phyloP scores from a whole-genome alignment of 2,797 vertebrate species.

The Thamnophis elegans region DNA sequence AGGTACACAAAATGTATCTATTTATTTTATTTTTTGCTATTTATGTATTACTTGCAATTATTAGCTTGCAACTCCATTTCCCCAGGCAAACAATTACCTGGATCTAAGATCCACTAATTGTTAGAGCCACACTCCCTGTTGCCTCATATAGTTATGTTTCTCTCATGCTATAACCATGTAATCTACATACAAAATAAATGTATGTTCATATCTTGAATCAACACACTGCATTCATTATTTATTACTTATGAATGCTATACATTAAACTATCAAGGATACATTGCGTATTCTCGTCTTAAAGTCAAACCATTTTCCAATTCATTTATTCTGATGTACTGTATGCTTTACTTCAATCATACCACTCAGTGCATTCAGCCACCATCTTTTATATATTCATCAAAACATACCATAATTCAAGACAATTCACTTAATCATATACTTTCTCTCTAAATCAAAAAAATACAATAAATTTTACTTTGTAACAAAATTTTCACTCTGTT shows the following conservation, averaged over 20 bases:
- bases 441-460: neutral
- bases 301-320: neutral
- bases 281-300: neutral
- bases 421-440: neutral
- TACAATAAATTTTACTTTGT: neutral
- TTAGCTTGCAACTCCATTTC: neutral
- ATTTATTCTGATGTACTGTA: neutral
- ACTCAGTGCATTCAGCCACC: neutral
- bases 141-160: neutral
- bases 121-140: neutral
- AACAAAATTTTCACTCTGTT: neutral
- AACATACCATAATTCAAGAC: neutral
- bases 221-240: neutral
- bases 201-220: neutral
- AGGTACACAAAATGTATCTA: neutral
- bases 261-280: neutral
- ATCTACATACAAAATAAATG: neutral
- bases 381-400: neutral
- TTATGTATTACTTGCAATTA: neutral
- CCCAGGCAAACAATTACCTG: neutral
- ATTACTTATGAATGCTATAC: neutral
- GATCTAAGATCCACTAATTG: neutral
- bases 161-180: neutral
- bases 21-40: neutral
- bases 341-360: neutral